Evolutionary conservation across 2,888 invertebrate species (phyloP).

Genomic region (Nomada fabriciana): DNA sequence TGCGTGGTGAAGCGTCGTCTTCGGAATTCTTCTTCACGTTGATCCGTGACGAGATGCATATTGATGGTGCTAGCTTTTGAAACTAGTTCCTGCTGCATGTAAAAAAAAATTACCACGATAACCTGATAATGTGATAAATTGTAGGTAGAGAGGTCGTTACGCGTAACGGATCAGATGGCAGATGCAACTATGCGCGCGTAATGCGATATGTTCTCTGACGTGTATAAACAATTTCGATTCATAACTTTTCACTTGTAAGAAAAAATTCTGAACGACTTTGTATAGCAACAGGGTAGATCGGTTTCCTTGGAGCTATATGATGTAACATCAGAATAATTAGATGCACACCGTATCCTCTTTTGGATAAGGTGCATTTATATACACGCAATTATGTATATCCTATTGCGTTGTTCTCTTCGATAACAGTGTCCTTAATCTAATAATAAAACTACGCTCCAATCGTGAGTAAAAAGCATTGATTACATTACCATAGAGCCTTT

Average conservation of each 20-base stretch:
- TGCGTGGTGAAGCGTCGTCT: slow-evolving; percentile 33
- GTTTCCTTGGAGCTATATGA: neutral
- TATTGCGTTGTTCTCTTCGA: no score
- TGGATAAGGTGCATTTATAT: no score
- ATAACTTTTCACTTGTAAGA: slow-evolving; percentile 5
- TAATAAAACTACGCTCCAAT: no score
- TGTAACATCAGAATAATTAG: no score
- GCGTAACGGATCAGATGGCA: slow-evolving; percentile 18
- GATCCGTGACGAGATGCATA: slow-evolving; percentile 8
- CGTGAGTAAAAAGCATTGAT: no score
- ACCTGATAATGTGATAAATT: slow-evolving; percentile 18
- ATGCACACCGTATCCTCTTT: no score
- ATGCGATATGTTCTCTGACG: slow-evolving; percentile 21
- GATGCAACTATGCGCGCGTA: slow-evolving; percentile 22
- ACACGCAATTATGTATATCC: no score
- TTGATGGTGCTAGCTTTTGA: neutral
- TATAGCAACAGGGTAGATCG: neutral
- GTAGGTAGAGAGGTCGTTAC: slow-evolving; percentile 1
- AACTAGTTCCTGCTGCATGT: slow-evolving; percentile 10
- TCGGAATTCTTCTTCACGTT: slow-evolving; percentile 2
- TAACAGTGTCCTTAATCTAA: no score
- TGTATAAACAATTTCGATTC: slow-evolving; percentile 12
- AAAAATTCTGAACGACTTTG: slow-evolving; percentile 14
- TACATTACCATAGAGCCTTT: no score
- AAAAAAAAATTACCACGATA: neutral